Conservation (phyloP, 2,113 vertebrate species). For the Condylura cristata region DNA sequence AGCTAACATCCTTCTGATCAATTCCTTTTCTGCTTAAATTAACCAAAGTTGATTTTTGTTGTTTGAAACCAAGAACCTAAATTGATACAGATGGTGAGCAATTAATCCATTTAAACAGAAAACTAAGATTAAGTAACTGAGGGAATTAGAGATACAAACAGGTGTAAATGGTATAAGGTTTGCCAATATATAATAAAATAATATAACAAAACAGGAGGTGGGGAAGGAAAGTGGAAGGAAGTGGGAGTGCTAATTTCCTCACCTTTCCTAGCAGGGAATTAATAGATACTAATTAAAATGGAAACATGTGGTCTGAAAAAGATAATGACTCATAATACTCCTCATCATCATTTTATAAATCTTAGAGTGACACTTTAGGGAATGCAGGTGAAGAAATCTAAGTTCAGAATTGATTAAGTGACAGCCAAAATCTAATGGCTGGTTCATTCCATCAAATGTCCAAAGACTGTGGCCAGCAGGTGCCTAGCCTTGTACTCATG, state of each 20-base stretch:
- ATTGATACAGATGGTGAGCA: slow-evolving; percentile 7
- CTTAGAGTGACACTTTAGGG: slow-evolving; percentile 7
- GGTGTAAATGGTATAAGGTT: not conserved
- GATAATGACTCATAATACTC: slow-evolving; percentile 43
- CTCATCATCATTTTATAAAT: slow-evolving; percentile 49
- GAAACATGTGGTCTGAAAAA: slow-evolving; percentile 45
- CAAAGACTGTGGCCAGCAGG: not conserved
- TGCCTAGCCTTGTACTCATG: not conserved
- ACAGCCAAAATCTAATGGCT: slow-evolving; percentile 13
- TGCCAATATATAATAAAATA: slow-evolving; percentile 31
- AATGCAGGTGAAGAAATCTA: slow-evolving; percentile 39
- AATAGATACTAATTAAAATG: slow-evolving; percentile 59
- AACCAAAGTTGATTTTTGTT: not conserved
- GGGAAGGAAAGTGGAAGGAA: not conserved
- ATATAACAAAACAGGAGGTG: not conserved
- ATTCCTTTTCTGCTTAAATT: not conserved
- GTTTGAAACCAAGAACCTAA: slow-evolving; percentile 38
- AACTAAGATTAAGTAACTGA: slow-evolving; percentile 39
- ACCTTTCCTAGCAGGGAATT: slow-evolving; percentile 42
- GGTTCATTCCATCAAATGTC: not conserved
- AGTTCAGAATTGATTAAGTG: not conserved
- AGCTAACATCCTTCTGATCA: not conserved
- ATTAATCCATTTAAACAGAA: slow-evolving; percentile 22
- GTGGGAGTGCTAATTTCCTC: slow-evolving; percentile 3
- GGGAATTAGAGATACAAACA: not conserved